Percentiles rank a stretch among this genome's conserved stretches.
These are phyloP conservation scores for Cryptosula pallasiana DNA, from an alignment of 2,888 invertebrate genomes.

Conservation along the genomic window DNA sequence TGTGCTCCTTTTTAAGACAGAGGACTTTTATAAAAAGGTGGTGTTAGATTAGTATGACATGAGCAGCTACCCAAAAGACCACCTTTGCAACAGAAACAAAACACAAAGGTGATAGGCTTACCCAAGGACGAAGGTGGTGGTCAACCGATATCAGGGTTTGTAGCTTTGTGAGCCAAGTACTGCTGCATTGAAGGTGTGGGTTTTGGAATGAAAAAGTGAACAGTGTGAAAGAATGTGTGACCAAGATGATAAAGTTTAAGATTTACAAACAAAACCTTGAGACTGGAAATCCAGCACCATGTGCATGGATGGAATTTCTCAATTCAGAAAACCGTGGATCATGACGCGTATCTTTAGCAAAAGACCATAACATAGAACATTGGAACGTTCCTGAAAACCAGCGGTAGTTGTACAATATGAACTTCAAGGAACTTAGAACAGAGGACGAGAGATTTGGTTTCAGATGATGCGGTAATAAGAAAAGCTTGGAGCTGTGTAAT, in stretches of 20 bases:
- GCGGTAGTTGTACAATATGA: too few species aligned
- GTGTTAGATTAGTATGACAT: not conserved
- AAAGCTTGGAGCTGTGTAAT: too few species aligned
- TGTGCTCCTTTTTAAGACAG: not conserved
- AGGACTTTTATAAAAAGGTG: not conserved
- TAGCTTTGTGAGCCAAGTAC: not conserved
- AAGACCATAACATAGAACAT: too few species aligned
- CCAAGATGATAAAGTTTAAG: not conserved
- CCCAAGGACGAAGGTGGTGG: not conserved
- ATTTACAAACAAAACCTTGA: not conserved
- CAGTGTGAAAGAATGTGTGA: not conserved
- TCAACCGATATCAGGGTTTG: not conserved
- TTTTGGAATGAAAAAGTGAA: not conserved
- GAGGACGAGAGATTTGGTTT: too few species aligned
- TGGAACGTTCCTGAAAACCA: too few species aligned
- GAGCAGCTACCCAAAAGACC: not conserved
- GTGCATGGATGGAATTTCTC: not conserved
- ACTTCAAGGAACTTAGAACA: too few species aligned
- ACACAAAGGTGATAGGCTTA: not conserved
- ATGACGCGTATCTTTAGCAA: too few species aligned
- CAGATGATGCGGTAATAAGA: too few species aligned
- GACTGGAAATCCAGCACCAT: not conserved
- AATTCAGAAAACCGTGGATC: too few species aligned
- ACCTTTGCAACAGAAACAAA: not conserved
- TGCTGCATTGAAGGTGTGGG: not conserved